Base-by-base conservation (phyloP, 2,888 invertebrate species). In the Hemaris fuciformis region DNA sequence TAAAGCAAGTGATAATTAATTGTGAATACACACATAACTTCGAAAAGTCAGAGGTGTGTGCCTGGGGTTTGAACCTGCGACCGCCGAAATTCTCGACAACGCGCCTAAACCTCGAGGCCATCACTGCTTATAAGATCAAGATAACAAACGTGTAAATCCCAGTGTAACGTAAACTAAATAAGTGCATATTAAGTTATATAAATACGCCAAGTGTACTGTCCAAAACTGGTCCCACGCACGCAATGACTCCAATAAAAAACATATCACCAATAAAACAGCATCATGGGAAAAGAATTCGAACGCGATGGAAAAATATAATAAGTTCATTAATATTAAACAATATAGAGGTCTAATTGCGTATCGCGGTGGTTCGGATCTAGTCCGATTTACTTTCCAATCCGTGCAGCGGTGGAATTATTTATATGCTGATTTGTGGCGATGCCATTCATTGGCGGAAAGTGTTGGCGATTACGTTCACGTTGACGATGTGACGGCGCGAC, bases 371-470 rank as follows among this genome's bases (percentile, higher is more conserved):
- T 27, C 22, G 27, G 45, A 34, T 61, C 57, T 43, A 56, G 57
- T 61, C 23, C 34, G 25, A 46, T 62, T 45, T 60, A 46, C 62
- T 62, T 62, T 62, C 62, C 43, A 59, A 56, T 61, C 38, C 43
- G 23, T 27, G 42, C n/a, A 42, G 20, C n/a, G 43, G n/a, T 27
- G 18, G 45, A 57, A 57, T 45, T 61, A 45, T 45, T 57, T 72
- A 71, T 72, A 74, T 76, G 73, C 64, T 70, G 72, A 76, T 75
- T 69, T 69, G 68, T 73, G 78, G 74, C 72, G 74, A 79, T 80
- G 80, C 76, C 74, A 76, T 79, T 81, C 76, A 74, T 80, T 77
- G 79, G 77, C 81, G 84, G 85, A 86, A 85, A 88, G 80, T 83
- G 74, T 83, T 79, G 80, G 76, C 71, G 70, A 80, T 79, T 83